phyloP scores from a whole-genome alignment of 1,140 invertebrate genomes.

The Dendroctonus valens region DNA sequence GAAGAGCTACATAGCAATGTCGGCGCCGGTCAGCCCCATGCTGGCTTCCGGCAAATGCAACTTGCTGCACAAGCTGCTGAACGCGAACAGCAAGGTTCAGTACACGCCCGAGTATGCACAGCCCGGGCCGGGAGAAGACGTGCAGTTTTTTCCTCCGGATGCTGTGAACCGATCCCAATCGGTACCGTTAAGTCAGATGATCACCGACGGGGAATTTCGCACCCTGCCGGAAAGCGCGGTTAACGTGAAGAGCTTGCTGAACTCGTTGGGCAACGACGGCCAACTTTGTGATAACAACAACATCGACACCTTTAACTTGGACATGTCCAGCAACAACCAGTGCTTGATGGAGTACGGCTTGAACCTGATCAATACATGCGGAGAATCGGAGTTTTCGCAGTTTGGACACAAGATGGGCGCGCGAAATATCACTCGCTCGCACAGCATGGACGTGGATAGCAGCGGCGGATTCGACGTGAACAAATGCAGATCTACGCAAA shows the following conservation, averaged over 20 bases:
- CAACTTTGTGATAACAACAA: slow-evolving; percentile 39
- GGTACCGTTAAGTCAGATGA: slow-evolving; percentile 70
- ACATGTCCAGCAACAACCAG: slow-evolving; percentile 32
- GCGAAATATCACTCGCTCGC: slow-evolving; percentile 38
- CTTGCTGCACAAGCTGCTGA: slow-evolving; percentile 43
- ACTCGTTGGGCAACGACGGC: slow-evolving; percentile 1
- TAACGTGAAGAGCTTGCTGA: slow-evolving; percentile 38
- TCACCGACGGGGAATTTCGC: no score
- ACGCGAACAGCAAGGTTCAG: slow-evolving; percentile 43
- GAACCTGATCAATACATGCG: slow-evolving; percentile 62
- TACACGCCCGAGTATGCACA: slow-evolving; percentile 49
- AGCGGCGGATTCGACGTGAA: slow-evolving; percentile 33
- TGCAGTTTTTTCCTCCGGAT: slow-evolving; percentile 48
- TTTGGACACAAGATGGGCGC: slow-evolving; percentile 8
- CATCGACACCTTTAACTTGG: slow-evolving; percentile 46
- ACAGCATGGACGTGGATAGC: slow-evolving; percentile 41
- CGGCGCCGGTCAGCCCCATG: slow-evolving; percentile 59
- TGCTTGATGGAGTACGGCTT: slow-evolving; percentile 50
- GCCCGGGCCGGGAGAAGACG: slow-evolving; percentile 34
- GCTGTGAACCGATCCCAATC: slow-evolving; percentile 58
- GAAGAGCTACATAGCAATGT: slow-evolving; percentile 55
- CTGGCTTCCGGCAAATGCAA: slow-evolving; percentile 41
- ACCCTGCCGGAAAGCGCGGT: background rate
- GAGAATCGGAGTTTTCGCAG: slow-evolving; percentile 56
- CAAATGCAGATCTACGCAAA: slow-evolving; percentile 60